Conservation (phyloP, 2,888 invertebrate species). For the Watsonalla binaria region DNA sequence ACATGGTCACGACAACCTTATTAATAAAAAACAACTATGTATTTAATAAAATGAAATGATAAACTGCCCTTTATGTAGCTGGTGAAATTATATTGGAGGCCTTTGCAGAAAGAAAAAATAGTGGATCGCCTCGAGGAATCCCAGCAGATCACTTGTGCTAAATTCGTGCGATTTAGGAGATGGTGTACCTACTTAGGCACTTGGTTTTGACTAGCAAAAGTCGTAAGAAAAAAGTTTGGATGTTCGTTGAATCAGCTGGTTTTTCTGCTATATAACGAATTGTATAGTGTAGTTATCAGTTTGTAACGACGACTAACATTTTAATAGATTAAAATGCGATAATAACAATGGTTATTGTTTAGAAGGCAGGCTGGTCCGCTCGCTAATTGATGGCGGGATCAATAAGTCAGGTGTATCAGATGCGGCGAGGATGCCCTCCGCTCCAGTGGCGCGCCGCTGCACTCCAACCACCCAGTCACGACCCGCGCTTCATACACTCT, state of each 20-base stretch:
- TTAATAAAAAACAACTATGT: constrained; percentile 19
- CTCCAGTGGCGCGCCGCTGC: constrained; percentile 15
- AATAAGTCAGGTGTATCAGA: constrained; percentile 49
- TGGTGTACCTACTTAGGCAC: too few relatives aligned
- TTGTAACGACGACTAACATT: neutral
- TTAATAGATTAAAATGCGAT: neutral
- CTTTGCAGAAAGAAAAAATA: too few relatives aligned
- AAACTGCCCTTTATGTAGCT: neutral
- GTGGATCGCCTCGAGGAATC: too few relatives aligned
- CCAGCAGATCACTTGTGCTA: too few relatives aligned
- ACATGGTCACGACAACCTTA: constrained; percentile 20
- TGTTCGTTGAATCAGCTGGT: too few relatives aligned
- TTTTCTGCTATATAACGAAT: too few relatives aligned
- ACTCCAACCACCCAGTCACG: constrained; percentile 14
- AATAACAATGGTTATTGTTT: neutral
- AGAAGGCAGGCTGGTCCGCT: neutral
- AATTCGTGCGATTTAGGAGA: too few relatives aligned
- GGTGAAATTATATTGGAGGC: constrained; percentile 2
- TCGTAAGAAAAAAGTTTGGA: too few relatives aligned
- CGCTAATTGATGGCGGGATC: constrained; percentile 48
- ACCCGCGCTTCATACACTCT: constrained; percentile 10
- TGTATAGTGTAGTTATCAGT: neutral
- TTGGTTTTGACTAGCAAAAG: too few relatives aligned
- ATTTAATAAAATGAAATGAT: neutral
- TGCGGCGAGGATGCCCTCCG: constrained; percentile 19